Base-by-base conservation (phyloP, 1,140 invertebrate species). In the Notospermus geniculatus region DNA sequence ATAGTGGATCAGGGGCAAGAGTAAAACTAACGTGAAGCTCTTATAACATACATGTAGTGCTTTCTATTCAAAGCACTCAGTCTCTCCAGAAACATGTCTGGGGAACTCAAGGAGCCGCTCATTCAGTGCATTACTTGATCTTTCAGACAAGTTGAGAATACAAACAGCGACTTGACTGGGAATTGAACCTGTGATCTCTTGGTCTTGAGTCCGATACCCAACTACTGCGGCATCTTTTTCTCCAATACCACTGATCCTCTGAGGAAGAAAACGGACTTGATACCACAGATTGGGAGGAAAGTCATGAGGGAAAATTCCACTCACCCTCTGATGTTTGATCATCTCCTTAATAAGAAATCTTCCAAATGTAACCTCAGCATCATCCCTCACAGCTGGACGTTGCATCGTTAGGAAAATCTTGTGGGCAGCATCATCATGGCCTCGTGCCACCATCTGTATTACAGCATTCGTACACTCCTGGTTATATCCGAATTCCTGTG, bases 381-480 rank as follows among this genome's bases (percentile, higher is more conserved):
- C 1, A 9, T 57, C 60, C 32, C 27, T 28, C 2, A 39, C 32
- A 2, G 39, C n/a, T 29, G 65, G 65, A 30, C 59, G 57, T 2
- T 58, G 60, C 60, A 70, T 66, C 5, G 41, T 50, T 32, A 59
- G 27, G 29, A 67, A 62, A 7, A 77, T 23, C 36, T 86, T 84
- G 63, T 85, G 84, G 0, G 88, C 90, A 17, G 84, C 77, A 39
- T 87, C 83, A 64, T 88, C 85, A 57, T 86, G 71, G 0, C 85
- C 86, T 61, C 84, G 85, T 64, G 88, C 90, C 0, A 91, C 80
- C 19, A 93, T 79, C 29, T 86, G 84, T 1, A 89, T 78, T 59
- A 91, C 86, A 2, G 86, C 70, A 71, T 88, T 88, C 28, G 87
- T 85, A 0, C 87, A 87, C 75, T 91, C 89, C 78, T 89, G 88